Evolutionary conservation across 2,888 invertebrate genomes (phyloP).

Genomic region (Drosophila infuscata): DNA sequence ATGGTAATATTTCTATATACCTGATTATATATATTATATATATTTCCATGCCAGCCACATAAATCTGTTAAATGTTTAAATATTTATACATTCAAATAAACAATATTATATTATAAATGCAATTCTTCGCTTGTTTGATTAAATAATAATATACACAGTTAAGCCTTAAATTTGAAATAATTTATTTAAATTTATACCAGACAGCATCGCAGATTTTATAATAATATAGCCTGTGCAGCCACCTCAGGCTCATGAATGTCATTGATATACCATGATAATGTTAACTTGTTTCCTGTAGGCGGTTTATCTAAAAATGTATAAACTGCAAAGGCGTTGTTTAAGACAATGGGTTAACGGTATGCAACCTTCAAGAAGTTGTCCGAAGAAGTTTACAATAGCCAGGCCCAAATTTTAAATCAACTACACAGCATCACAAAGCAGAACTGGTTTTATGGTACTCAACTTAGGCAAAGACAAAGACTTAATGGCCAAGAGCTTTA

Average conservation of each 20-base stretch:
- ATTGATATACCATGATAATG: neutral
- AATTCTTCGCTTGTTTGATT: no score
- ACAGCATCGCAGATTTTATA: neutral
- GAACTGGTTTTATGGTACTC: constrained; percentile 48
- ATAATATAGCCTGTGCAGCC: neutral
- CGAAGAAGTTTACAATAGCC: constrained; percentile 28
- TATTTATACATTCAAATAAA: neutral
- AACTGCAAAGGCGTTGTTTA: neutral
- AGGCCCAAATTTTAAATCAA: constrained; percentile 39
- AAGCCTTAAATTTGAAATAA: no score
- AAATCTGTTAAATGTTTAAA: neutral
- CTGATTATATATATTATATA: no score
- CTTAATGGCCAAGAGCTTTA: constrained; percentile 28
- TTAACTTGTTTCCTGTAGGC: constrained; percentile 37
- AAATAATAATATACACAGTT: no score
- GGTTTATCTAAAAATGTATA: constrained; percentile 1
- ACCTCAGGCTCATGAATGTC: neutral
- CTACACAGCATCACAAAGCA: constrained; percentile 13
- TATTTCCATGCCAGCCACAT: neutral
- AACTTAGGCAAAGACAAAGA: constrained; percentile 11
- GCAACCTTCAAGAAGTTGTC: constrained; percentile 48
- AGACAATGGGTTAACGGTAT: constrained; percentile 25
- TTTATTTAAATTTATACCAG: neutral
- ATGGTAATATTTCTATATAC: neutral
- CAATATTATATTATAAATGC: no score